phyloP scores from a whole-genome alignment of 2,888 invertebrate species.

The Ptilodon capucinus region DNA sequence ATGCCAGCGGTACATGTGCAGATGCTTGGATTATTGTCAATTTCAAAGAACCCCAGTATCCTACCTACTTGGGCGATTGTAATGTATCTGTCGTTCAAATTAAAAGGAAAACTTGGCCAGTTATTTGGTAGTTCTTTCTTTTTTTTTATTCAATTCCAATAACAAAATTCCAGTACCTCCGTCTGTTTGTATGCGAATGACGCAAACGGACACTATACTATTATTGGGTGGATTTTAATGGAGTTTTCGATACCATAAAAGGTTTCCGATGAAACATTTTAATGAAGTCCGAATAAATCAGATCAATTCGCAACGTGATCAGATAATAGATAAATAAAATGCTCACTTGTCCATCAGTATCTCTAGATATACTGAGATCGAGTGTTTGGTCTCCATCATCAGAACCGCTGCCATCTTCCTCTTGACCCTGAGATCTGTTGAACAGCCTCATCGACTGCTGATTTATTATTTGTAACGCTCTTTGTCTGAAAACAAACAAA shows the following conservation, averaged over 20 bases:
- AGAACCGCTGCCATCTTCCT: conserved; percentile 76
- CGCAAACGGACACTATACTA: no score
- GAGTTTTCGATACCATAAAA: not conserved
- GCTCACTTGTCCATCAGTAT: conserved; percentile 75
- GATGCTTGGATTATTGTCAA: conserved; percentile 30
- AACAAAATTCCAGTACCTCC: not conserved
- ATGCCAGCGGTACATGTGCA: conserved; percentile 27
- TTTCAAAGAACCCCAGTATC: conserved; percentile 30
- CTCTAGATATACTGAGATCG: conserved; percentile 76
- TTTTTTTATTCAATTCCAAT: not conserved
- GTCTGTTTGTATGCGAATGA: not conserved
- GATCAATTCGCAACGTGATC: not conserved
- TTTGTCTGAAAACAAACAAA: conserved; percentile 54
- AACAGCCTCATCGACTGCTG: conserved; percentile 76
- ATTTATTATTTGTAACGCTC: conserved; percentile 74
- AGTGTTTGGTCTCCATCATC: conserved; percentile 80
- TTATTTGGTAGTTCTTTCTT: not conserved
- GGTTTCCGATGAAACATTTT: not conserved
- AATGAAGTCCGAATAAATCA: not conserved
- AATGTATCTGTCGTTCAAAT: conserved; percentile 10
- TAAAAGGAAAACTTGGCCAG: conserved; percentile 13
- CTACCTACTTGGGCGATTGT: conserved; percentile 3
- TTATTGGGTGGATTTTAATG: not conserved
- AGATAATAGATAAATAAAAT: no score
- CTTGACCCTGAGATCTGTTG: conserved; percentile 63